phyloP scores from a whole-genome alignment of 1,140 invertebrate genomes.

The Ganaspis sp. region DNA sequence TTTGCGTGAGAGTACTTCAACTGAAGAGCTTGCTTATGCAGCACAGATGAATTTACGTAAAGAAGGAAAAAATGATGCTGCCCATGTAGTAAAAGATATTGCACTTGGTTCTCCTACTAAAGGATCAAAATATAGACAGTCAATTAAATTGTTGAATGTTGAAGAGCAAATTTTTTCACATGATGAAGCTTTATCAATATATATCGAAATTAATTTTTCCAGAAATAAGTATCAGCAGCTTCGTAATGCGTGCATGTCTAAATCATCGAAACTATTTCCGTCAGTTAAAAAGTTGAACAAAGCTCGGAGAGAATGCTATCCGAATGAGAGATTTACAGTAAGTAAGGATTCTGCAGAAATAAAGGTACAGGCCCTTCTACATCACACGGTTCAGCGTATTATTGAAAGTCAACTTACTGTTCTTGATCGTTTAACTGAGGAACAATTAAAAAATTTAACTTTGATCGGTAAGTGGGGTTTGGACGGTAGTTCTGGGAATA shows the following conservation, averaged over 20 bases:
- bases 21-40: slow-evolving; percentile 27
- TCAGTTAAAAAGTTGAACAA: slow-evolving; percentile 26
- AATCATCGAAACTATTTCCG: slow-evolving; percentile 23
- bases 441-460: slow-evolving; percentile 41
- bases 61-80: slow-evolving; percentile 7
- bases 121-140: slow-evolving; percentile 14
- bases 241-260: slow-evolving; percentile 1
- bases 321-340: slow-evolving; percentile 32
- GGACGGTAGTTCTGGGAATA: slow-evolving; percentile 57
- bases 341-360: slow-evolving; percentile 47
- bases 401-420: slow-evolving; percentile 37
- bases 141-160: slow-evolving; percentile 4
- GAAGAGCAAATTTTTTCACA: slow-evolving; percentile 14
- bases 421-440: slow-evolving; percentile 36
- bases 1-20: slow-evolving; percentile 25
- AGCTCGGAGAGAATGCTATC: slow-evolving; percentile 8
- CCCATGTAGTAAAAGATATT: slow-evolving; percentile 10
- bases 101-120: slow-evolving; percentile 11
- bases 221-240: slow-evolving; percentile 32
- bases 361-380: slow-evolving; percentile 46
- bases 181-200: slow-evolving; percentile 25
- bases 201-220: slow-evolving; percentile 24
- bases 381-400: slow-evolving; percentile 46
- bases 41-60: slow-evolving; percentile 12
- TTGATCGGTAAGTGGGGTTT: slow-evolving; percentile 60